These are phyloP conservation scores for Xestia ashworthii DNA, from an alignment of 2,888 invertebrate species.

Conservation along the genomic window DNA sequence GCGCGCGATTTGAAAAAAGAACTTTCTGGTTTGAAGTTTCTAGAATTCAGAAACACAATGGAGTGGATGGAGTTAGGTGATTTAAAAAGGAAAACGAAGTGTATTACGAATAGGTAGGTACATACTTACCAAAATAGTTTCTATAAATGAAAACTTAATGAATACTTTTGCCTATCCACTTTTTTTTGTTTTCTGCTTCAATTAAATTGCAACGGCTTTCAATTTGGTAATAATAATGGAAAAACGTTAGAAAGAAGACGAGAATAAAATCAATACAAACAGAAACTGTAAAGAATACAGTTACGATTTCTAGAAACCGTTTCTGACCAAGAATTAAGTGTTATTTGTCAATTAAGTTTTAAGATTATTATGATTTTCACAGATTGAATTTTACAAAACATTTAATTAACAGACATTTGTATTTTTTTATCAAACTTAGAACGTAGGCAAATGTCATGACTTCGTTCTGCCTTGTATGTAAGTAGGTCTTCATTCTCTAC, in stretches of 20 bases:
- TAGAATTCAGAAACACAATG: constrained; percentile 21
- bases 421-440: neutral
- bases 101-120: too few species aligned
- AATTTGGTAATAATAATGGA: neutral
- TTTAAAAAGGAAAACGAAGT: neutral
- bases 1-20: constrained; percentile 51
- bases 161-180: neutral
- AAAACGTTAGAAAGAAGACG: neutral
- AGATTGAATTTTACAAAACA: neutral
- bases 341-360: constrained; percentile 19
- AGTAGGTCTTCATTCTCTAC: neutral
- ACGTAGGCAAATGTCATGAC: neutral
- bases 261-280: neutral
- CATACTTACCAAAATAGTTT: too few species aligned
- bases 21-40: constrained; percentile 23
- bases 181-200: neutral
- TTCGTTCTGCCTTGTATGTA: constrained; percentile 2
- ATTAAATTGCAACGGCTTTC: neutral
- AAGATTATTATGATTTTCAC: constrained; percentile 39
- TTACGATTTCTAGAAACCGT: constrained; percentile 42
- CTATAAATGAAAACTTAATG: neutral
- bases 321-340: constrained; percentile 17
- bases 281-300: constrained; percentile 56
- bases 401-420: too few species aligned
- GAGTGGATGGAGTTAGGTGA: neutral